Evolutionary conservation across 2,888 invertebrate genomes (phyloP), one percentile per base, ranked within the genome.

Genomic region (Lasioglossum villosulum): DNA sequence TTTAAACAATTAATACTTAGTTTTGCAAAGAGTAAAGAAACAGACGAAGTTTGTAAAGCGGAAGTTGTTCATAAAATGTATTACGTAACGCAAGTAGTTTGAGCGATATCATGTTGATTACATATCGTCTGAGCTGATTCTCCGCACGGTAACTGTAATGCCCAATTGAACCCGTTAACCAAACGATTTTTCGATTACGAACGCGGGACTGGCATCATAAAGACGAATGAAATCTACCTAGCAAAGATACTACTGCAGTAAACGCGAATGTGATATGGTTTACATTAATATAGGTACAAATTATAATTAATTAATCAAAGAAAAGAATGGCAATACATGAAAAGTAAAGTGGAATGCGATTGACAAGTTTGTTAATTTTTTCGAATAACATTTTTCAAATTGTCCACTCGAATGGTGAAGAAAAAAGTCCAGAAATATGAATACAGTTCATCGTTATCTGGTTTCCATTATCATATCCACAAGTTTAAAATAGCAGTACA

Each of bases 101-200:
- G 39, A 71, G 75, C 27, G 34, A 48, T 45, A 72, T 52, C 23
- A 39, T 6, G 27, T 34, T 66, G 48, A 83, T 80, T 75, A 34
- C 39, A 52, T 66, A 70, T 79, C 23, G 42, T 39, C 16, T 23
- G 39, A 42, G 14, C 30, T 52, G 34, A 52, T 30, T 27, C 73
- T n/a, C 48, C 34, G 37, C n/a, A 12, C 2, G 30, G 2, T 39
- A 71, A 48, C 2, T 75, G 30, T 30, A 72, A 23, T 10, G 23
- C 23, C 37, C 68, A 68, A 68, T 68, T 68, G 68, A 68, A 37
- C 37, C 66, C 30, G 66, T 66, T 34, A 66, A 30, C 30, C 30
- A 30, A 30, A 30, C 19, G 63, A 63, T 34, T 66, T 66, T 66
- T 34, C 30, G 66, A 66, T 19, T 19, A 19, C 30, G 3, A 63